These are phyloP conservation scores for Scomberomorus guttatus DNA, from an alignment of 2,797 vertebrate genomes.

Conservation along the genomic window DNA sequence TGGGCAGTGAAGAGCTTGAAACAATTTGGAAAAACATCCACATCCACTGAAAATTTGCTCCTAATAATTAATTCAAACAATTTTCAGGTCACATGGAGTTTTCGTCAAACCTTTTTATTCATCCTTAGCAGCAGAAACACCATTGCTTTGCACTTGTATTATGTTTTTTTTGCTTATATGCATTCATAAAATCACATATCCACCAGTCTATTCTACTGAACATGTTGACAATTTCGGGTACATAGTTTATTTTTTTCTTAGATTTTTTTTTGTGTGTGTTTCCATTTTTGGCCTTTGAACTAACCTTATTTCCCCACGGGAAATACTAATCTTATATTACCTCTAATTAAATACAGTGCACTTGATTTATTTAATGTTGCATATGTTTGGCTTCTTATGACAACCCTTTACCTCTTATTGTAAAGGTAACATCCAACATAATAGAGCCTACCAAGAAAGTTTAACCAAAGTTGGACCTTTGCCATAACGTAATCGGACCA, in stretches of 20 bases:
- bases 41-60: background rate
- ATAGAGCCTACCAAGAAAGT: background rate
- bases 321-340: slow-evolving; percentile 13
- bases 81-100: background rate
- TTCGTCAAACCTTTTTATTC: slow-evolving; percentile 13
- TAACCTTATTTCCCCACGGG: background rate
- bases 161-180: background rate
- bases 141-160: background rate
- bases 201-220: background rate
- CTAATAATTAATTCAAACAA: slow-evolving; percentile 22
- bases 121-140: background rate
- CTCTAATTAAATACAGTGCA: slow-evolving; percentile 13
- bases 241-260: background rate
- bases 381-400: background rate
- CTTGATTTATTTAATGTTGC: background rate
- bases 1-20: background rate
- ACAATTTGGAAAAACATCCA: background rate
- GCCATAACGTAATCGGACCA: background rate
- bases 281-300: background rate
- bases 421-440: slow-evolving; percentile 3
- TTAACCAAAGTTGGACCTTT: too few relatives aligned
- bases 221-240: background rate
- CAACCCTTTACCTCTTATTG: background rate
- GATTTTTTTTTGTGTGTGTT: background rate
- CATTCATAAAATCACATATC: background rate